Conservation (phyloP, 2,888 invertebrate species). For the Sipunculus nudus region DNA sequence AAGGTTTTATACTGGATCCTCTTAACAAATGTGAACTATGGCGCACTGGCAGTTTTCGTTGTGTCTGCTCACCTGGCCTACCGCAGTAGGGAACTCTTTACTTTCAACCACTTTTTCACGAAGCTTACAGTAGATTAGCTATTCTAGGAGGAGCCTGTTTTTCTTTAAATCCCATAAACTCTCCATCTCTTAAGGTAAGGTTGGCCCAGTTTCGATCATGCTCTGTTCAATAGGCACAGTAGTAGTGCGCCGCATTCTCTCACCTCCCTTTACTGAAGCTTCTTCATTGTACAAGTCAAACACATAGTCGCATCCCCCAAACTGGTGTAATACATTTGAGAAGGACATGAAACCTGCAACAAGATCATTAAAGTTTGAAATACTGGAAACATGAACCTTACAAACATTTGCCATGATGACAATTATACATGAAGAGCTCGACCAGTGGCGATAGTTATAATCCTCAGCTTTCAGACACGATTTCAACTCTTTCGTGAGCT, state of each 20-base stretch:
- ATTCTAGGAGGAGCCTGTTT: slow-evolving; percentile 17
- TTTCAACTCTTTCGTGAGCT: slow-evolving; percentile 8
- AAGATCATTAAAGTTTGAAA: neutral
- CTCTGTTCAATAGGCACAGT: slow-evolving; percentile 15
- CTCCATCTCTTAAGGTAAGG: slow-evolving; percentile 7
- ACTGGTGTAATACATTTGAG: neutral
- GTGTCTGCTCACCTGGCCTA: slow-evolving; percentile 7
- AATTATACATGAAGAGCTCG: slow-evolving; percentile 1
- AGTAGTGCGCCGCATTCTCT: slow-evolving; percentile 1
- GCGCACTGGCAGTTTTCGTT: slow-evolving; percentile 10
- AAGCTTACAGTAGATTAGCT: slow-evolving; percentile 8
- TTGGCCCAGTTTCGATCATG: slow-evolving; percentile 7
- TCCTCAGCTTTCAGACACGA: slow-evolving; percentile 3
- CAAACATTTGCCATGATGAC: slow-evolving; percentile 5
- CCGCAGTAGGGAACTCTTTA: slow-evolving; percentile 1
- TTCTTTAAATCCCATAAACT: slow-evolving; percentile 10
- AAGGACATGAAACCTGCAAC: neutral
- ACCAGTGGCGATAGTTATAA: neutral
- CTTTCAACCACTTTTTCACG: neutral
- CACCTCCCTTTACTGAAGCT: slow-evolving; percentile 13
- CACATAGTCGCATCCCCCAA: slow-evolving; percentile 19
- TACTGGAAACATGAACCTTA: neutral
- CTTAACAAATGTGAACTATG: slow-evolving; percentile 2
- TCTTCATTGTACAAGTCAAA: slow-evolving; percentile 19
- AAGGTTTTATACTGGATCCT: neutral